Evolutionary conservation across 2,113 vertebrate species (phyloP).

Genomic region (Cebus imitator): DNA sequence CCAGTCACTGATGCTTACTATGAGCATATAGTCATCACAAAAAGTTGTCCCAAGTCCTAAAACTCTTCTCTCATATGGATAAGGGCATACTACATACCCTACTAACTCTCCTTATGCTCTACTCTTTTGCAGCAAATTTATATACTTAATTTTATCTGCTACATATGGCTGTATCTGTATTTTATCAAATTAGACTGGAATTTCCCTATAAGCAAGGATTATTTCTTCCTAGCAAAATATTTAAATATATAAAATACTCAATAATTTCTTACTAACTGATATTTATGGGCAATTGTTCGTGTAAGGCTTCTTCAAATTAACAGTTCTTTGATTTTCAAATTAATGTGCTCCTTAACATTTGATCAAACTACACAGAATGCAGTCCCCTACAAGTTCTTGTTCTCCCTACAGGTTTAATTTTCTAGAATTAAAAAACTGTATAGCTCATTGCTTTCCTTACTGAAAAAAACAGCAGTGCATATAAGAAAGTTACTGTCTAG

Average conservation of each 20-base stretch:
- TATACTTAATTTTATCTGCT: neutral
- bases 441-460: neutral
- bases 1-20: neutral
- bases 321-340: neutral
- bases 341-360: slow-evolving; percentile 2
- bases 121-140: neutral
- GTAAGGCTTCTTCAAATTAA: slow-evolving; percentile 16
- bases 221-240: neutral
- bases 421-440: slow-evolving; percentile 9
- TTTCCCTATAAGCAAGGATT: neutral
- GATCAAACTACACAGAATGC: neutral
- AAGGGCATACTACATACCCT: neutral
- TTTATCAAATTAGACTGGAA: neutral
- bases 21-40: neutral
- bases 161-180: neutral
- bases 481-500: neutral
- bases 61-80: neutral
- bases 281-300: neutral
- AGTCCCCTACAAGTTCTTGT: neutral
- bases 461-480: neutral
- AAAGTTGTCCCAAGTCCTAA: neutral
- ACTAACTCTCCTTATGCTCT: neutral
- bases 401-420: neutral
- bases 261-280: neutral
- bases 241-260: neutral